These are phyloP conservation scores for Meloidogyne exigua DNA, from an alignment of 1,140 invertebrate genomes.

Conservation along the genomic window DNA sequence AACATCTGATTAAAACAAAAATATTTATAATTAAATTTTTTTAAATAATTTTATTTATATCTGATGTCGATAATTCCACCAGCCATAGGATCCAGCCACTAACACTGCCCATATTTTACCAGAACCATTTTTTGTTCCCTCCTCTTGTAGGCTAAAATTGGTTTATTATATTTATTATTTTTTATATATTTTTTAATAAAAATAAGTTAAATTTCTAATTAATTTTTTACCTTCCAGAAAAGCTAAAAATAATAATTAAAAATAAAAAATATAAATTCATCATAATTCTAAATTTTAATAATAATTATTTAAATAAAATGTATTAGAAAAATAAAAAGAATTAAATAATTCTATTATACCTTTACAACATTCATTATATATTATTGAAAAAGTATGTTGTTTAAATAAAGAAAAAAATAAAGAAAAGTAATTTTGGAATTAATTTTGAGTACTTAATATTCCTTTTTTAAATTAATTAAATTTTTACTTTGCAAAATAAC, in stretches of 20 bases:
- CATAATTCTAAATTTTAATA: too few species aligned
- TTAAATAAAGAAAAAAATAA: too few species aligned
- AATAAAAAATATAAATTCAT: background rate
- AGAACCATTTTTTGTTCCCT: background rate
- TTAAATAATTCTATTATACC: too few species aligned
- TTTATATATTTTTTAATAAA: too few species aligned
- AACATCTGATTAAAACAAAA: constrained; percentile 70
- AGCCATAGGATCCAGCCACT: constrained; percentile 70
- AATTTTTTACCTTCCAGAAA: background rate
- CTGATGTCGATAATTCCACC: constrained; percentile 71
- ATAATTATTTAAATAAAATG: too few species aligned
- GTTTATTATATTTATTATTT: background rate
- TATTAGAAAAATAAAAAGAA: too few species aligned
- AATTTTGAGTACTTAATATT: too few species aligned
- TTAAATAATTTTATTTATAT: background rate
- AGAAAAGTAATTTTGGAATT: too few species aligned
- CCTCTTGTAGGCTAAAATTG: background rate
- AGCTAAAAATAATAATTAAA: background rate
- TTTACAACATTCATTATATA: too few species aligned
- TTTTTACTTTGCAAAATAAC: too few species aligned
- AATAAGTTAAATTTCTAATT: background rate
- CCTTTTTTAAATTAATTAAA: too few species aligned
- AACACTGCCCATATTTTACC: constrained; percentile 69
- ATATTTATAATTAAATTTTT: background rate
- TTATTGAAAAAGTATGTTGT: too few species aligned